phyloP scores from a whole-genome alignment of 2,113 vertebrate genomes.

The Eleginops maclovinus region DNA sequence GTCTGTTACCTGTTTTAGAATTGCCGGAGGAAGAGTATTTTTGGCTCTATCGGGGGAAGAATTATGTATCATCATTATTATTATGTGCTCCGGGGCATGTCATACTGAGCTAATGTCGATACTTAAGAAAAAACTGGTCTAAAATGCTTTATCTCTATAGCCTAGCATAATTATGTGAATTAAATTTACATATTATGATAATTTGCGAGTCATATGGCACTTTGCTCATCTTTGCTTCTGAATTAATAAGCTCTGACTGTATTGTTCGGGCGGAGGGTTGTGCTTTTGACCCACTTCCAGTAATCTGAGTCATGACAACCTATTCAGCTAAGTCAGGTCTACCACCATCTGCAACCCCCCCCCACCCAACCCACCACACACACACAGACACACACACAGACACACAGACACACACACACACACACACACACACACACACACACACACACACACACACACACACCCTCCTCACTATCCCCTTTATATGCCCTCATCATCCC shows the following conservation, averaged over 20 bases:
- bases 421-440: too few relatives aligned
- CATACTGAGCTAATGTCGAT: constrained; percentile 37
- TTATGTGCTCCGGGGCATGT: constrained; percentile 25
- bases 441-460: too few relatives aligned
- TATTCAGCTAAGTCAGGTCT: constrained; percentile 67
- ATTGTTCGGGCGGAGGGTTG: constrained; percentile 15
- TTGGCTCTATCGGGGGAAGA: constrained; percentile 16
- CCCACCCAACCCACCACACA: neutral
- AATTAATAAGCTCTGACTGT: constrained; percentile 37
- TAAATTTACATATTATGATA: constrained; percentile 59
- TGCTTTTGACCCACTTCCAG: constrained; percentile 55
- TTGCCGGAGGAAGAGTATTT: constrained; percentile 55
- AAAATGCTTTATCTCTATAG: constrained; percentile 29
- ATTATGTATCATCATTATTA: constrained; percentile 69
- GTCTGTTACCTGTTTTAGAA: constrained; percentile 68
- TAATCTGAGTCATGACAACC: constrained; percentile 31
- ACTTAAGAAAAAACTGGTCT: constrained; percentile 43
- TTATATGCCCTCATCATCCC: constrained; percentile 57
- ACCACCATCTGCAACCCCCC: neutral
- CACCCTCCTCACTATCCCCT: constrained; percentile 23
- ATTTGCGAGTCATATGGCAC: constrained; percentile 15
- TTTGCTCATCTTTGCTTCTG: constrained; percentile 3
- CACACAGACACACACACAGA: too few relatives aligned
- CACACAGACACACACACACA: too few relatives aligned
- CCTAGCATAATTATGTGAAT: constrained; percentile 44